phyloP scores from a whole-genome alignment of 2,888 invertebrate species.

The Balanococcus diminutus region DNA sequence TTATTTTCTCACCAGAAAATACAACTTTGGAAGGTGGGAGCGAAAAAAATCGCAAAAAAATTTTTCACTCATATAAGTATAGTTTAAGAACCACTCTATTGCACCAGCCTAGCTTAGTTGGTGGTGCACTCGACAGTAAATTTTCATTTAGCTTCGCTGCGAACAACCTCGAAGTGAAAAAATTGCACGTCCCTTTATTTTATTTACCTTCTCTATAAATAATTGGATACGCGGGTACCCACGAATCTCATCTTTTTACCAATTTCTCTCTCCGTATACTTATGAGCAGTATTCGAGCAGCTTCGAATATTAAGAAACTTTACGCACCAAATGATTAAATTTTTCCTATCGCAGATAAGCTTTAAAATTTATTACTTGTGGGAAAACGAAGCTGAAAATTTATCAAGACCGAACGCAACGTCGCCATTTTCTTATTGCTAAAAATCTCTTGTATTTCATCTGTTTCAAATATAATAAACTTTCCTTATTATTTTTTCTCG shows the following conservation, averaged over 20 bases:
- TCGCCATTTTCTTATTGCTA: neutral
- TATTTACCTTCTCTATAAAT: neutral
- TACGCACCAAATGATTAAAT: slow-evolving; percentile 22
- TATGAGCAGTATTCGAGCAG: neutral
- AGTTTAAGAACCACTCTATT: no score
- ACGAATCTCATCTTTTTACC: neutral
- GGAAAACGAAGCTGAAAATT: slow-evolving; percentile 1
- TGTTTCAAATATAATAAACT: neutral
- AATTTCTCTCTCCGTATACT: neutral
- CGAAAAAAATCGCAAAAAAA: no score
- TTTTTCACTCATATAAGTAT: no score
- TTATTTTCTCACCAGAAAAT: no score
- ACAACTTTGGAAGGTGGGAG: no score
- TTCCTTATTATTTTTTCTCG: neutral
- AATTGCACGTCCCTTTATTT: neutral
- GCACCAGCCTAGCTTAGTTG: no score
- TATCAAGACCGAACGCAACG: neutral
- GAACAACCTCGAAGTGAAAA: neutral
- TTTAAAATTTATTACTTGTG: slow-evolving; percentile 23
- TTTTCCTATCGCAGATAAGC: slow-evolving; percentile 23
- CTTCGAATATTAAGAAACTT: slow-evolving; percentile 14
- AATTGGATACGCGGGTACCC: neutral
- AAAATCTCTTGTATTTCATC: neutral
- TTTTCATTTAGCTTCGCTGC: neutral
- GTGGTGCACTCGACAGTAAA: neutral